phyloP scores from a whole-genome alignment of 2,797 vertebrate species.

The Jordanella pulchra region DNA sequence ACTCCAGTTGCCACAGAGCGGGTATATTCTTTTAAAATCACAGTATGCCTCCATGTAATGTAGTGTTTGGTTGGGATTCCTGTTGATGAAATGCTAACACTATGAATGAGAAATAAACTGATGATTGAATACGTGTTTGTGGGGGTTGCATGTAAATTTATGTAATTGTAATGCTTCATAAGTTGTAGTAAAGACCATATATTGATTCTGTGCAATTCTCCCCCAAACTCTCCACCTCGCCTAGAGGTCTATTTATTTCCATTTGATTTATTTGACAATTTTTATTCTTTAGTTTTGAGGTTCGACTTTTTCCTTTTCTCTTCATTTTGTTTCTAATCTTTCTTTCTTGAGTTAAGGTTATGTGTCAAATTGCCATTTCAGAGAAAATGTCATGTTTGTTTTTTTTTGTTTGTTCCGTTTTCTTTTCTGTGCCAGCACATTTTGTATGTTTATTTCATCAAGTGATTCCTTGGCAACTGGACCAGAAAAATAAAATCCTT shows the following conservation, averaged over 20 bases:
- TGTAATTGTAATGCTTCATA: conserved; percentile 63
- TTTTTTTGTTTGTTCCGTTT: conserved; percentile 58
- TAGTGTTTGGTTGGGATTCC: conserved; percentile 59
- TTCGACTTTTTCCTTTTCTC: conserved; percentile 55
- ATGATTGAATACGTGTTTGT: conserved; percentile 54
- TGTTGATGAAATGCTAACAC: conserved; percentile 34
- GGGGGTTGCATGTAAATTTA: conserved; percentile 63
- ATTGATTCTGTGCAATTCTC: conserved; percentile 82
- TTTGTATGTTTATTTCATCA: conserved; percentile 69
- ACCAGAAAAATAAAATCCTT: conserved; percentile 80
- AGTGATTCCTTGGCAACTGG: conserved; percentile 69
- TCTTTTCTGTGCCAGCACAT: conserved; percentile 72
- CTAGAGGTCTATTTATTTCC: conserved; percentile 82
- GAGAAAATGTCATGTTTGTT: conserved; percentile 60
- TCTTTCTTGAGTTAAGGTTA: conserved; percentile 60
- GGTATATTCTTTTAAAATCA: conserved; percentile 51
- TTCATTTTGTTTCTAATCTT: conserved; percentile 19
- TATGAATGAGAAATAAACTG: conserved; percentile 42
- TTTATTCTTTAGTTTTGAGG: conserved; percentile 73
- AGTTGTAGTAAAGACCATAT: conserved; percentile 68
- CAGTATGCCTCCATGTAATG: conserved; percentile 61
- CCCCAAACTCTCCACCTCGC: conserved; percentile 54
- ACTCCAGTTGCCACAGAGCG: conserved; percentile 50
- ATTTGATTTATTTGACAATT: conserved; percentile 67
- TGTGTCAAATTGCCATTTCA: conserved; percentile 74